These are phyloP conservation scores for Mya arenaria DNA, from an alignment of 1,140 invertebrate species.

Conservation along the genomic window DNA sequence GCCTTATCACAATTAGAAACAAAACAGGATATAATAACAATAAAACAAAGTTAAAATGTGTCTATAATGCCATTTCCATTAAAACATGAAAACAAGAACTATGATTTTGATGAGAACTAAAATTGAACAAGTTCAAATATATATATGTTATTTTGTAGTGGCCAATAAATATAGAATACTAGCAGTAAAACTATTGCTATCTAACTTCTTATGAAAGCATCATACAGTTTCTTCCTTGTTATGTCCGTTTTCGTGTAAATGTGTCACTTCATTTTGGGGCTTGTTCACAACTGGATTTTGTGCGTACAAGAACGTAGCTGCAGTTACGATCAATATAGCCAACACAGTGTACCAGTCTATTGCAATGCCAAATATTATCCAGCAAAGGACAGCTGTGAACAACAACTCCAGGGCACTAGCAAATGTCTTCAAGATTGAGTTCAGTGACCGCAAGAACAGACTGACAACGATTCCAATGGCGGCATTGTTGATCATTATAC, in stretches of 20 bases:
- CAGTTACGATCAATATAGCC: constrained; percentile 91
- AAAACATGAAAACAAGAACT: too few relatives aligned
- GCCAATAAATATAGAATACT: too few relatives aligned
- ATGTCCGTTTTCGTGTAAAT: background rate
- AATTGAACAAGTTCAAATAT: too few relatives aligned
- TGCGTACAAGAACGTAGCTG: constrained; percentile 93
- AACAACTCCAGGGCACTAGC: constrained; percentile 96
- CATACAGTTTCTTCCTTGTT: constrained; percentile 9
- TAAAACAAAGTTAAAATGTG: too few relatives aligned
- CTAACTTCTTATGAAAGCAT: too few relatives aligned
- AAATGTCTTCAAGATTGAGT: constrained; percentile 98
- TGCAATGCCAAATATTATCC: constrained; percentile 93
- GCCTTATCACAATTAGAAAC: too few relatives aligned
- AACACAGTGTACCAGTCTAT: constrained; percentile 91
- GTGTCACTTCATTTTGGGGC: constrained; percentile 57
- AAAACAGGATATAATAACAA: too few relatives aligned
- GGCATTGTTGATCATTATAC: constrained; percentile 95
- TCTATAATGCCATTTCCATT: too few relatives aligned
- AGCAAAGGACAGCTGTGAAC: constrained; percentile 94
- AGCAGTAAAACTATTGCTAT: too few relatives aligned
- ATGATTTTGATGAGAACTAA: too few relatives aligned
- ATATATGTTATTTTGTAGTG: too few relatives aligned
- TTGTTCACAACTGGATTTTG: constrained; percentile 90
- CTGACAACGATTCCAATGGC: constrained; percentile 96
- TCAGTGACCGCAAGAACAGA: constrained; percentile 95